These are phyloP conservation scores for Cynopterus brachyotis DNA, from an alignment of 2,113 vertebrate species.

Conservation along the genomic window DNA sequence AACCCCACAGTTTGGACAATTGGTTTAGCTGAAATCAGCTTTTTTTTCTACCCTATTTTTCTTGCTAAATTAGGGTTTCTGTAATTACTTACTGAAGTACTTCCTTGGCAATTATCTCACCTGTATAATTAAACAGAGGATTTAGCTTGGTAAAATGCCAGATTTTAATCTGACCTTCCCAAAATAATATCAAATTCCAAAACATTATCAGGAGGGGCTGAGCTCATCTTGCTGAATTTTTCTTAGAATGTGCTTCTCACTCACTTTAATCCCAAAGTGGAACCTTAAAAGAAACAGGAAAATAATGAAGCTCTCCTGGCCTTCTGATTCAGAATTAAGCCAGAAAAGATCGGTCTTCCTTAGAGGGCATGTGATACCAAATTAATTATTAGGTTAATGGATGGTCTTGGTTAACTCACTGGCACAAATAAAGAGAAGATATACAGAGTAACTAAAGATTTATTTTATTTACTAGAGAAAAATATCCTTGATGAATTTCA, in stretches of 20 bases:
- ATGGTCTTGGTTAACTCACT: neutral
- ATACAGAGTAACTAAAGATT: neutral
- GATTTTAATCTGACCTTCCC: neutral
- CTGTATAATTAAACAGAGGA: slow-evolving; percentile 56
- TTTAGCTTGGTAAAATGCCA: slow-evolving; percentile 6
- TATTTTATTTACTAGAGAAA: neutral
- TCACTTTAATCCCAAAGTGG: neutral
- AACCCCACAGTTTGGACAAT: neutral
- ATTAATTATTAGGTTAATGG: neutral
- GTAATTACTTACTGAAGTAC: slow-evolving; percentile 53
- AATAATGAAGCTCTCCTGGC: neutral
- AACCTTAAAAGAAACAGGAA: neutral
- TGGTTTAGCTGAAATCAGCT: slow-evolving; percentile 47
- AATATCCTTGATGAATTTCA: neutral
- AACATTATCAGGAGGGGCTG: neutral
- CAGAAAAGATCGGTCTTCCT: neutral
- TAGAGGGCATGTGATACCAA: neutral
- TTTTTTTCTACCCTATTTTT: slow-evolving; percentile 52
- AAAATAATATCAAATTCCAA: slow-evolving; percentile 42
- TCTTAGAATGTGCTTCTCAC: neutral
- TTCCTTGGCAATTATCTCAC: slow-evolving; percentile 47
- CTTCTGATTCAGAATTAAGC: neutral
- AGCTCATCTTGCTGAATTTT: neutral
- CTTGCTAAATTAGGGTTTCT: slow-evolving; percentile 45
- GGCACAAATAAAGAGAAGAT: slow-evolving; percentile 16